Evolutionary conservation across 1,140 invertebrate genomes (phyloP), one percentile per base, ranked within the genome.

Genomic region (Sitobion miscanthi): DNA sequence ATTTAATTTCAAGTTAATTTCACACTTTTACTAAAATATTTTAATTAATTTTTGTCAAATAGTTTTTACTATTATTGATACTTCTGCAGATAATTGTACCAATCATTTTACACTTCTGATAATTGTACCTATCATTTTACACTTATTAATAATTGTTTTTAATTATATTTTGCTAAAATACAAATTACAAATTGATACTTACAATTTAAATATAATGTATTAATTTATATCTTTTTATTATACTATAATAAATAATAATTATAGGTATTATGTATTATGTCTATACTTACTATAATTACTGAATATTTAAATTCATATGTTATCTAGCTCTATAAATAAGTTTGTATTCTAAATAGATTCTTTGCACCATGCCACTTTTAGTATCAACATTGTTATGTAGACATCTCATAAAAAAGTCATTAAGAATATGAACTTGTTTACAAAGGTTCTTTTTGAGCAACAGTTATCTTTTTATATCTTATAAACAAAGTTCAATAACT

Each of bases 321-420:
- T 77, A 77, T 77, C 62, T 77, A 77, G 1, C 62, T 77, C 1
- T 20, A 77, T 77, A n/a, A n/a, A 77, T 77, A 77, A n/a, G 0
- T 77, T 77, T n/a, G 62, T 35, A 77, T 77, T 77, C 5, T n/a
- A 77, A 77, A 77, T 77, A 77, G 14, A 77, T n/a, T 77, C 62
- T 77, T n/a, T 77, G 30, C 0, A 77, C n/a, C 5, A 35, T 77
- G 17, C n/a, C 14, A 77, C 14, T n/a, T n/a, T n/a, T n/a, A 77
- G n/a, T 77, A n/a, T 69, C 14, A 77, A n/a, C n/a, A 77, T 77
- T 77, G n/a, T 77, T 77, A 77, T 77, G 62, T n/a, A 77, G 62
- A 14, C 30, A 77, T 77, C 14, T 77, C 30, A n/a, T 20, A 77
- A n/a, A n/a, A 69, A 77, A n/a, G 57, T 77, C 62, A 77, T n/a